Evolutionary conservation across 2,797 vertebrate genomes (phyloP), one percentile per base, ranked within the genome.

Genomic region (Oryzias dopingdopingensis): DNA sequence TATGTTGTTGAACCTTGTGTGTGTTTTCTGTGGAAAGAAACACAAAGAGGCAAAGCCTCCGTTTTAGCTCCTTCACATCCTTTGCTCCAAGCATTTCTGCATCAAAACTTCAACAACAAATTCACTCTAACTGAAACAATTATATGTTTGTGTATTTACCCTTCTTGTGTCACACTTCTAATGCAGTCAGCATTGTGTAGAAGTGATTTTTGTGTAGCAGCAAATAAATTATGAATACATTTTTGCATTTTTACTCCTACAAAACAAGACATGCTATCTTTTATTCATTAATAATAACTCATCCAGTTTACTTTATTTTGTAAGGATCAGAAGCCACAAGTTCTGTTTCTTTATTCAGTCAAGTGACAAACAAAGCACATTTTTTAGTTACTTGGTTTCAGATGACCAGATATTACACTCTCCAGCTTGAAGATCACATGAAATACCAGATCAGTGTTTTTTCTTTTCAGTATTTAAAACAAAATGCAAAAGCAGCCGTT

Each of bases 21-120:
- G 26, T 88, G 86, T 91, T 88, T 83, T 76, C 73, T 82, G 84
- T 88, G 65, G 63, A 10, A 56, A 24, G 53, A 70, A 72, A 57
- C 77, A 66, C 69, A 47, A 14, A 23, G 71, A 50, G 15, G 14
- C 24, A n/a, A 52, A 52, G 56, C 59, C 47, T 52, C 44, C 40
- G 51, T 73, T 76, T 68, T 71, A 62, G 79, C 48, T 67, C 65
- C 56, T 51, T 67, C 67, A 64, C 59, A 60, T 75, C 62, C 72
- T 67, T 62, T 14, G 49, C 40, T 77, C 66, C 65, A 65, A 42
- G 59, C 74, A 75, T 87, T 84, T 78, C 81, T 77, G 47, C 45
- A 50, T 57, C 59, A 56, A 64, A 40, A 73, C 43, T 0, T 22
- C 15, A 46, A 52, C 56, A 29, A 10, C 58, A 42, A n/a, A 52